Base-by-base conservation (phyloP, 2,113 vertebrate species). In the Ophiodon elongatus region DNA sequence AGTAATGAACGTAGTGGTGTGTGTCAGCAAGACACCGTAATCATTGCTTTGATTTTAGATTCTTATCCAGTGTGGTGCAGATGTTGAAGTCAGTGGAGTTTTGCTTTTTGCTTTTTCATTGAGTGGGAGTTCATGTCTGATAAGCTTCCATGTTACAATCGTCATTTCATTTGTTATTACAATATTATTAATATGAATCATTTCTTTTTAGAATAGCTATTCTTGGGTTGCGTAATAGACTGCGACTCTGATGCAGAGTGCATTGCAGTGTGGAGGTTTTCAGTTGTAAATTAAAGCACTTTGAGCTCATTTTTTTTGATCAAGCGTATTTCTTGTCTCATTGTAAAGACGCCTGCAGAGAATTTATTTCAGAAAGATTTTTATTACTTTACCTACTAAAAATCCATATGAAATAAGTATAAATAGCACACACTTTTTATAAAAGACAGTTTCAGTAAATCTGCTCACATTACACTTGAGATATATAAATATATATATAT, bases 371-470 rank as follows among this genome's bases (percentile, higher is more conserved):
- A 84, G 47, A 91, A 93, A 88, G n/a, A 0, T 9, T 83, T 68
- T 93, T 91, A 91, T 92, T 93, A 75, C 80, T 64, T 72, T 78
- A 79, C 90, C 63, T 84, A 15, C 76, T 78, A 90, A 92, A 93
- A 90, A 88, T 89, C 82, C 87, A 93, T 94, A 93, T 78, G 79
- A 92, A 94, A 92, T 82, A 85, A 85, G 84, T 88, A 88, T 89
- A 93, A 93, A 89, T 84, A 91, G 75, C 80, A 92, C 77, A 85
- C 88, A 85, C 56, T 59, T 70, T 79, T 3, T 81, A 85, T 85
- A 92, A 91, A 93, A 94, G 84, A 94, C 90, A 76, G 29, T 78
- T 81, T 72, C 33, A 85, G 52, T 59, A 60, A 85, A 69, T 77
- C 74, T 72, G 84, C 85, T 71, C 83, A 92, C 88, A 78, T 87